Base-by-base conservation (phyloP, 2,113 vertebrate genomes). In the Cryptotis parvus region DNA sequence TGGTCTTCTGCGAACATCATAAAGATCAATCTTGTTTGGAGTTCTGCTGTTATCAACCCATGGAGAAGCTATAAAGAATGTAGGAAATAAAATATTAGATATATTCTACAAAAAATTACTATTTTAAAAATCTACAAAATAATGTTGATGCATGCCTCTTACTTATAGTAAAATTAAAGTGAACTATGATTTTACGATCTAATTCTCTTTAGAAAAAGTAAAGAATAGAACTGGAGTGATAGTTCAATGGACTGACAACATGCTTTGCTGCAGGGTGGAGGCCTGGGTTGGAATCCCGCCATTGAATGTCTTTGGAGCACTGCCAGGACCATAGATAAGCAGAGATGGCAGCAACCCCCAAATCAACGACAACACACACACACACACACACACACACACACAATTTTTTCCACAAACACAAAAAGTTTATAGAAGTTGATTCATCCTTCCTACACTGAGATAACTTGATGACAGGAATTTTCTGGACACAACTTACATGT, bases 21-120 rank as follows among this genome's bases (percentile, higher is more conserved):
- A 99, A 26, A 99, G 98, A 90, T 99, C 99, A 66, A 99, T 99
- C 97, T 99, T 99, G 96, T 98, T 99, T 68, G 98, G 98, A 9
- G 98, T 99, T 96, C 98, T 98, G 43, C 98, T 99, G 78, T 99
- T 98, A 96, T 99, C 99, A 96, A 99, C 99, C 99, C 99, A 99
- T 0, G 99, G 99, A 72, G 99, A 99, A 75, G 99, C 99, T 99
- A 89, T 77, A 95, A 95, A 92, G 14, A 73, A 85, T 26, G 37
- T 9, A 84, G 68, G 66, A 49, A 87, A 26, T 33, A 76, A 27
- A 24, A 74, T 11, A 1, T 49, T 84, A 91, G 4, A 52, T 20
- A 37, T 24, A 1, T 20, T 37, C 55, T 43, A 4, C 0, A 65
- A 61, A n/a, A 86, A 49, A 77, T 16, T 12, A 55, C 29, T 31